Evolutionary conservation across 2,113 vertebrate species (phyloP).

Genomic region (Tenrec ecaudatus): DNA sequence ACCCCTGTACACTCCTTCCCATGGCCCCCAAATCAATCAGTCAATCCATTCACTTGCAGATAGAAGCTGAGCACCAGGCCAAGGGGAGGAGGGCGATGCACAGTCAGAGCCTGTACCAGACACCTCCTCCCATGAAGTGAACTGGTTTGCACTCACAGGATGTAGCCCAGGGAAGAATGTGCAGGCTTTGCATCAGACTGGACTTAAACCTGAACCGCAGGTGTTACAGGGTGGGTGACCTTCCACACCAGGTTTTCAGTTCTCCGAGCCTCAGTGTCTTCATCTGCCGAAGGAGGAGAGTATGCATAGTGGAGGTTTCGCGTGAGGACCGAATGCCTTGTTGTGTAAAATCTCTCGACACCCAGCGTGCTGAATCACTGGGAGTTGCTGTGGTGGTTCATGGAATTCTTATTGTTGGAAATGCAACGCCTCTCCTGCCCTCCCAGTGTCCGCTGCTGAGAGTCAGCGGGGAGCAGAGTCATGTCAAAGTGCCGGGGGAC

Average conservation of each 20-base stretch:
- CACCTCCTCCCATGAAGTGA: neutral
- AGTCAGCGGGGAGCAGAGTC: neutral
- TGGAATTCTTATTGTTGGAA: slow-evolving; percentile 1
- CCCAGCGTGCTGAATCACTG: neutral
- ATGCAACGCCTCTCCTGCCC: neutral
- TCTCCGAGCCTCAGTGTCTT: slow-evolving; percentile 29
- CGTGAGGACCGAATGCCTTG: neutral
- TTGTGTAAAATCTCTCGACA: neutral
- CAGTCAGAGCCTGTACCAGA: neutral
- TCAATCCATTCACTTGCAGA: neutral
- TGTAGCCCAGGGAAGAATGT: neutral
- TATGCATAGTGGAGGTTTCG: neutral
- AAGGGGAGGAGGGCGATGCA: neutral
- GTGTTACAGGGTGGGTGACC: neutral
- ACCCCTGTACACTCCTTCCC: neutral
- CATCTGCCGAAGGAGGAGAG: neutral
- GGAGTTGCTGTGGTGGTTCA: neutral
- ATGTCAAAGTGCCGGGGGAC: neutral
- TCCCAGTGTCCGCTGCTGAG: neutral
- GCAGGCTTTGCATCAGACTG: neutral
- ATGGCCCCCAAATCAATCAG: neutral
- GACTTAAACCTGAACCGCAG: neutral
- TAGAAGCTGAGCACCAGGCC: neutral
- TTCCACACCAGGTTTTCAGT: slow-evolving; percentile 12
- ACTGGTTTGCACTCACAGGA: slow-evolving; percentile 21